These are phyloP conservation scores for Vollenhovia emeryi DNA, from an alignment of 1,140 invertebrate genomes.

Conservation along the genomic window DNA sequence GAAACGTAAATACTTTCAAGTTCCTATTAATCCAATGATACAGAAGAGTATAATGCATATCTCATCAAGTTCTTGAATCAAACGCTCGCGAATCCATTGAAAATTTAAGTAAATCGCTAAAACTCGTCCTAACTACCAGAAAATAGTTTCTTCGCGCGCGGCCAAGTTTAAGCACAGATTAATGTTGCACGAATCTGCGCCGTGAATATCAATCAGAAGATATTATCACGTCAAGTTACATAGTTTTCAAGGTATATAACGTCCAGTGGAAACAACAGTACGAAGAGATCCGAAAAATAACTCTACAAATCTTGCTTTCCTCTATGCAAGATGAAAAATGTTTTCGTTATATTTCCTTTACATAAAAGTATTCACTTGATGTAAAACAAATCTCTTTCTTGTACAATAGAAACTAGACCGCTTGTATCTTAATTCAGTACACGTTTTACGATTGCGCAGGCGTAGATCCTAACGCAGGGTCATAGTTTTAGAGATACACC, in stretches of 20 bases:
- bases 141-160: constrained; percentile 19
- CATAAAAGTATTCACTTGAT: neutral
- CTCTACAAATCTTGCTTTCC: neutral
- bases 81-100: constrained; percentile 8
- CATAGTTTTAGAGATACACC: neutral
- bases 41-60: neutral
- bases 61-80: constrained; percentile 18
- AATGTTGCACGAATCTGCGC: neutral
- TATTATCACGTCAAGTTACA: constrained; percentile 6
- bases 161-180: constrained; percentile 33
- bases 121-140: constrained; percentile 7
- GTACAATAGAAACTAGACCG: neutral
- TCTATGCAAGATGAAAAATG: neutral
- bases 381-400: neutral
- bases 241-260: neutral
- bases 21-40: constrained; percentile 24
- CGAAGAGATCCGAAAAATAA: neutral
- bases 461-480: neutral
- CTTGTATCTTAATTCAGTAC: neutral
- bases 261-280: neutral
- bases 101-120: constrained; percentile 20
- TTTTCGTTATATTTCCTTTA: neutral
- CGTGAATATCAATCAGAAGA: constrained; percentile 41
- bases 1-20: constrained; percentile 6
- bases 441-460: neutral